These are phyloP conservation scores for Pan troglodytes DNA, from an alignment of 2,113 vertebrate genomes.

Conservation along the genomic window DNA sequence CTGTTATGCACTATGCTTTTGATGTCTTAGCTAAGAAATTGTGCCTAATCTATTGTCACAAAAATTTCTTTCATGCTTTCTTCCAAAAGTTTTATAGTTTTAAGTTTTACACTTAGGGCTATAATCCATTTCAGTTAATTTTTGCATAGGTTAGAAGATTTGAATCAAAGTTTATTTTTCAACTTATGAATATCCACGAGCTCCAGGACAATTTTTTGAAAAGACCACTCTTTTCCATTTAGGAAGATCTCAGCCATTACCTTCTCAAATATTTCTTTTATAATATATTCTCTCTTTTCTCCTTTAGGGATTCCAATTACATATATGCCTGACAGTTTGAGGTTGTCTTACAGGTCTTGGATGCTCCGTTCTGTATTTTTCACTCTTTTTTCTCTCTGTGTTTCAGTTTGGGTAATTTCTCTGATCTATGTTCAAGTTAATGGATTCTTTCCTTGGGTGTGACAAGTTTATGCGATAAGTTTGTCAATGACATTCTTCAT, in stretches of 20 bases:
- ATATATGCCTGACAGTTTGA: neutral
- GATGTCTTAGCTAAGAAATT: neutral
- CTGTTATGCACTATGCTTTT: neutral
- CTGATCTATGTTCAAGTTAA: neutral
- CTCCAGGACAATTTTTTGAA: neutral
- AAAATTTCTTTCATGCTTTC: neutral
- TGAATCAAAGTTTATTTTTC: neutral
- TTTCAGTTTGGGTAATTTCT: neutral
- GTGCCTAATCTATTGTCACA: neutral
- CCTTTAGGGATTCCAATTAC: neutral
- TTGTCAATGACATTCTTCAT: neutral
- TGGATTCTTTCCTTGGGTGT: neutral
- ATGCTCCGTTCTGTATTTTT: neutral
- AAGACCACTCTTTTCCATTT: neutral
- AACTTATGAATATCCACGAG: no score
- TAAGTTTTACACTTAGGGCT: neutral
- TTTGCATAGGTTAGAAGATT: neutral
- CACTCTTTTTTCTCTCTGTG: neutral
- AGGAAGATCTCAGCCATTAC: neutral
- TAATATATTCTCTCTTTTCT: neutral
- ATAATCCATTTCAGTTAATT: neutral
- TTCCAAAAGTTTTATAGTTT: neutral
- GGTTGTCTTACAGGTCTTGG: neutral
- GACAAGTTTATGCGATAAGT: neutral
- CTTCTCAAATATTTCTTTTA: neutral